phyloP scores from a whole-genome alignment of 1,140 invertebrate species.

The Drosophila sp. region DNA sequence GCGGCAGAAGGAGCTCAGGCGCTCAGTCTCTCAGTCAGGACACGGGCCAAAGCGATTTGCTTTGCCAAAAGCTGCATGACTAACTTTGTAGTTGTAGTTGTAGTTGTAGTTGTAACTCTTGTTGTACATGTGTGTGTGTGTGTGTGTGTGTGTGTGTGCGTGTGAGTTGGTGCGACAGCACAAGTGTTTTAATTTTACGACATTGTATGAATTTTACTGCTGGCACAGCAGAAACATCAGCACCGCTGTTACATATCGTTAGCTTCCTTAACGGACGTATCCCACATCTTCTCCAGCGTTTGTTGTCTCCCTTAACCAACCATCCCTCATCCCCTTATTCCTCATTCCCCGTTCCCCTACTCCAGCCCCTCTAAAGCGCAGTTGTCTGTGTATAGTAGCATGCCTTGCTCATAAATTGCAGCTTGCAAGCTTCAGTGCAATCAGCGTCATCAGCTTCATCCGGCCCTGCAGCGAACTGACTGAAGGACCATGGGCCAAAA shows the following conservation, averaged over 20 bases:
- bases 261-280: conserved; percentile 82
- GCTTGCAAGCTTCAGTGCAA: conserved; percentile 82
- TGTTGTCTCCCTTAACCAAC: not conserved
- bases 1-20: conserved; percentile 6
- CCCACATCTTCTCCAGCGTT: conserved; percentile 60
- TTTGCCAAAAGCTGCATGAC: conserved; percentile 78
- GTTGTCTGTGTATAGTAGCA: conserved; percentile 52
- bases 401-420: conserved; percentile 78
- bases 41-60: conserved; percentile 74
- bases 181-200: conserved; percentile 84
- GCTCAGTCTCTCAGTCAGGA: conserved; percentile 26
- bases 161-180: conserved; percentile 58
- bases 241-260: conserved; percentile 83
- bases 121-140: conserved; percentile 2
- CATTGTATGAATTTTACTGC: conserved; percentile 84
- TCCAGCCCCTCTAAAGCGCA: not conserved
- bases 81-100: conserved; percentile 69
- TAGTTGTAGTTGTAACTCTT: not conserved
- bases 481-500: conserved; percentile 47
- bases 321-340: not conserved
- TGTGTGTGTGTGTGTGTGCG: conserved; percentile 29
- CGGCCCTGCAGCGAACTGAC: conserved; percentile 55
- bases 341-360: too few relatives aligned
- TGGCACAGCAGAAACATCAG: conserved; percentile 81
- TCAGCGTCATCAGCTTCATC: conserved; percentile 82